phyloP scores from a whole-genome alignment of 2,113 vertebrate genomes.

The Clarias magur region DNA sequence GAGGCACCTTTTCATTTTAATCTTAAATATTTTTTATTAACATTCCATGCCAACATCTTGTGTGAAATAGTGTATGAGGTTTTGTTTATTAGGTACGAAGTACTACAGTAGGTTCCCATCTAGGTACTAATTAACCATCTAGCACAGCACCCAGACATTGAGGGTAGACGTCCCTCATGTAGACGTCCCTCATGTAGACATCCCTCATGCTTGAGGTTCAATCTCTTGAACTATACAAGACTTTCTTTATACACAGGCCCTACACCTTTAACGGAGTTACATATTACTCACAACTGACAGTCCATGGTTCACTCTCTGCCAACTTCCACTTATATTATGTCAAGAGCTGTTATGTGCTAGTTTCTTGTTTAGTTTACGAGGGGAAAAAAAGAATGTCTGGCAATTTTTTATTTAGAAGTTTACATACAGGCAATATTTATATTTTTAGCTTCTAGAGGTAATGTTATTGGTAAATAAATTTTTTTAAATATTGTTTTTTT shows the following conservation, averaged over 20 bases:
- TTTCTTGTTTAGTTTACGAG: not conserved
- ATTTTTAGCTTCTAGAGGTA: not conserved
- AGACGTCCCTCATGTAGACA: not conserved
- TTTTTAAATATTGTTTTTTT: not conserved
- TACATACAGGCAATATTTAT: not conserved
- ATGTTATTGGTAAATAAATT: not conserved
- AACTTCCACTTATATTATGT: not conserved
- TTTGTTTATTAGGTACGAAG: not conserved
- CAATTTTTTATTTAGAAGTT: not conserved
- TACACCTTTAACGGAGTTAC: not conserved
- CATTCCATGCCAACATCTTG: not conserved
- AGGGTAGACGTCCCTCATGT: not conserved
- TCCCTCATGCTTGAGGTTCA: not conserved
- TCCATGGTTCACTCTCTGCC: not conserved
- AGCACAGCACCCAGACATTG: not conserved
- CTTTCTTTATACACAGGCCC: not conserved
- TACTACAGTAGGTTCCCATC: no score
- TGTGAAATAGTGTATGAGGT: not conserved
- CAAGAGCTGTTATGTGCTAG: not conserved
- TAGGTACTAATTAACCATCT: no score
- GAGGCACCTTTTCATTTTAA: not conserved
- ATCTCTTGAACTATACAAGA: not conserved
- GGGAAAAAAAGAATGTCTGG: not conserved
- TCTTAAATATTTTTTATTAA: conserved; percentile 19
- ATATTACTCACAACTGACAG: not conserved